These are phyloP conservation scores for Patiria miniata DNA, from an alignment of 35 echinoderm and acorn worm genomes.

Conservation along the genomic window DNA sequence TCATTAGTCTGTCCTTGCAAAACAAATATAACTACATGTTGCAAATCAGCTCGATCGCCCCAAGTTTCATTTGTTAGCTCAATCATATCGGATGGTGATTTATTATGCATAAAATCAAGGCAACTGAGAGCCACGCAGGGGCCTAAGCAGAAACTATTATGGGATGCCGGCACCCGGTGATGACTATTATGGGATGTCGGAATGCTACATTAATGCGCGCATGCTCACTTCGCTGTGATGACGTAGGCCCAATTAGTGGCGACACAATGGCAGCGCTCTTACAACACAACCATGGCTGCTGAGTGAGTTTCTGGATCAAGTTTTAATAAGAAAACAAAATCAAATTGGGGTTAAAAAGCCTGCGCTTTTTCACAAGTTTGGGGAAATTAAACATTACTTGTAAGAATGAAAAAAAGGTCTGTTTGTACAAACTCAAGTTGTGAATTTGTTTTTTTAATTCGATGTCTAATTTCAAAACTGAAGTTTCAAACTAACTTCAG, in stretches of 20 bases:
- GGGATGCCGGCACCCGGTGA: not conserved
- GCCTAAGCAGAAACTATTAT: conserved; percentile 26
- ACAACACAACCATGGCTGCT: no score
- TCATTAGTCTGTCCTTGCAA: no score
- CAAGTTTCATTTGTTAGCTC: conserved; percentile 17
- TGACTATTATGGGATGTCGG: conserved; percentile 22
- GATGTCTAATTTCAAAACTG: no score
- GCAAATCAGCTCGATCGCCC: not conserved
- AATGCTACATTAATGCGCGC: not conserved
- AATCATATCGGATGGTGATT: conserved; percentile 14
- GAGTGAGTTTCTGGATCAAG: no score
- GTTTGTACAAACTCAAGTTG: no score
- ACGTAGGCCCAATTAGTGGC: conserved; percentile 2
- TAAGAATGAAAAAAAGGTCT: no score
- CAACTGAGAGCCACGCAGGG: not conserved
- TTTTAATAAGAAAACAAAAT: no score
- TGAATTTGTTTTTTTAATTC: no score
- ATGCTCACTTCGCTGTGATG: not conserved
- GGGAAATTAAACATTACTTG: no score
- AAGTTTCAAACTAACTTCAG: no score
- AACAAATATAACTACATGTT: not conserved
- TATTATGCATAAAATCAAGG: conserved; percentile 28
- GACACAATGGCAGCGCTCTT: not conserved
- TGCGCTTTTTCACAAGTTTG: no score
- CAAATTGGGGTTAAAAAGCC: no score